phyloP scores from a whole-genome alignment of 1,140 invertebrate genomes.

The Bradysia coprophila region DNA sequence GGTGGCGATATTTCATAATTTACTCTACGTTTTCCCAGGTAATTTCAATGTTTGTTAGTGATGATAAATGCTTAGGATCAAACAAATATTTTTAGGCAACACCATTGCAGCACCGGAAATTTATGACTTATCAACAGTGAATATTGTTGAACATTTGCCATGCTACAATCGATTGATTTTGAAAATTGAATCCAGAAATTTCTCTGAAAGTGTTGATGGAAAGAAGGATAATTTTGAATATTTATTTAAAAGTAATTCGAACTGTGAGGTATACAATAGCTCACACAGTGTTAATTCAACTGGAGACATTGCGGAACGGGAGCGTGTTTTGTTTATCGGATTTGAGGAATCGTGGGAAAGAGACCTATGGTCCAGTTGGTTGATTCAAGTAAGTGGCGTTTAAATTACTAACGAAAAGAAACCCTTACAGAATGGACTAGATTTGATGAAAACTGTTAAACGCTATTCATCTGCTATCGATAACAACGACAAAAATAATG shows the following conservation, averaged over 20 bases:
- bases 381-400: conserved; percentile 31
- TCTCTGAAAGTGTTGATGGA: not conserved
- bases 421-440: not conserved
- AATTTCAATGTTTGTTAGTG: conserved; percentile 9
- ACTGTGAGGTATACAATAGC: not conserved
- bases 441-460: too few relatives aligned
- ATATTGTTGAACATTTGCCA: conserved; percentile 24
- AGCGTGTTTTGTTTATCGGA: conserved; percentile 29
- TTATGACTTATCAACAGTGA: conserved; percentile 17
- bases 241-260: not conserved
- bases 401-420: not conserved
- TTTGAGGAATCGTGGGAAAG: conserved; percentile 42
- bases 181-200: conserved; percentile 20
- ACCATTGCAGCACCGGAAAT: conserved; percentile 5
- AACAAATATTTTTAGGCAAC: not conserved
- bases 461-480: too few relatives aligned
- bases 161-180: conserved; percentile 26
- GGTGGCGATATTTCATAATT: conserved; percentile 36
- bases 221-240: not conserved
- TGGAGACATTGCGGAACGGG: not conserved
- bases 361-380: conserved; percentile 39
- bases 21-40: conserved; percentile 37
- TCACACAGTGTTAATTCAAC: not conserved
- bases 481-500: too few relatives aligned
- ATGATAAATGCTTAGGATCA: not conserved